Evolutionary conservation across 2,888 invertebrate species (phyloP).

Genomic region (Mactromeris polynyma): DNA sequence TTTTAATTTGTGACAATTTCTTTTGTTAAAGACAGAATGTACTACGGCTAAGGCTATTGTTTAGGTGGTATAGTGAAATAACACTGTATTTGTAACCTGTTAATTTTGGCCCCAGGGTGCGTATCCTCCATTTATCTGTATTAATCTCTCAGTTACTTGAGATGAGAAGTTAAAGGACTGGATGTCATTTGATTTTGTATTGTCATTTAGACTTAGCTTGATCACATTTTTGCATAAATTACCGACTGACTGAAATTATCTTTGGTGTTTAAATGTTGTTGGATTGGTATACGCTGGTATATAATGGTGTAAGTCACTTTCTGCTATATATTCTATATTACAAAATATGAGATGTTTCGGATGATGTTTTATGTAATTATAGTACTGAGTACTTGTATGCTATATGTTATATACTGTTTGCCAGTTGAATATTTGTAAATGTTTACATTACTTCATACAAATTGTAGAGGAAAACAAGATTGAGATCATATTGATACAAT

Average conservation of each 20-base stretch:
- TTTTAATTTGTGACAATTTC: conserved; percentile 46
- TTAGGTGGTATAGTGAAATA: conserved; percentile 53
- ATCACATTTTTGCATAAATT: conserved; percentile 32
- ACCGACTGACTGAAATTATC: conserved; percentile 3
- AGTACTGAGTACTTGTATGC: neutral
- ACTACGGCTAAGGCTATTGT: conserved; percentile 40
- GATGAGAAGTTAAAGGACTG: conserved; percentile 16
- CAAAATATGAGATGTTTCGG: neutral
- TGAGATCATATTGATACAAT: no score
- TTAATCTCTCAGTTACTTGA: conserved; percentile 47
- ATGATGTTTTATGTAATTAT: neutral
- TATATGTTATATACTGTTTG: neutral
- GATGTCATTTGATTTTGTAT: conserved; percentile 41
- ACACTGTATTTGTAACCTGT: conserved; percentile 50
- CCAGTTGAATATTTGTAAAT: no score
- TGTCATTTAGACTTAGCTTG: conserved; percentile 33
- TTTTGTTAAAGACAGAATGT: conserved; percentile 23
- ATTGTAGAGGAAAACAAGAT: no score
- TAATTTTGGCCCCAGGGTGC: conserved; percentile 65
- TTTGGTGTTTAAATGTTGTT: neutral
- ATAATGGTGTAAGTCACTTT: neutral
- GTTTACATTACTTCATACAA: no score
- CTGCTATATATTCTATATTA: neutral
- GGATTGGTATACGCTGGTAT: neutral
- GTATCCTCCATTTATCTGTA: conserved; percentile 51